Conservation (phyloP, 2,888 invertebrate genomes). For the Tetranychus truncatus region DNA sequence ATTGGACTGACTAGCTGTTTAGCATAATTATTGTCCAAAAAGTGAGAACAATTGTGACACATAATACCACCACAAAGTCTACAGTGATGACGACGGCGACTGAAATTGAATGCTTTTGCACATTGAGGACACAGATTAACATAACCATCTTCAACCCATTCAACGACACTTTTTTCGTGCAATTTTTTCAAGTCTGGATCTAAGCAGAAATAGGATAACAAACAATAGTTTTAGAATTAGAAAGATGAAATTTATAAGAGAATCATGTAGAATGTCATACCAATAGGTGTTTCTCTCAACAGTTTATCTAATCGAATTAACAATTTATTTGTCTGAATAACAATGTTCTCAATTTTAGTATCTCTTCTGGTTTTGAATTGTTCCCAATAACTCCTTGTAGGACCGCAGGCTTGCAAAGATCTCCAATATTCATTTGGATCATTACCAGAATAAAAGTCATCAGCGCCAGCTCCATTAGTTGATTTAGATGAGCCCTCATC, state of each 20-base stretch:
- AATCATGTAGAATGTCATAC: no score
- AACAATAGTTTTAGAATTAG: neutral
- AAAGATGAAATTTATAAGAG: neutral
- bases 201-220: neutral
- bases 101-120: conserved; percentile 61
- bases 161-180: conserved; percentile 51
- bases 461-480: neutral
- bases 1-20: conserved; percentile 30
- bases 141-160: conserved; percentile 79
- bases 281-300: conserved; percentile 51
- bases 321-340: conserved; percentile 84
- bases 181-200: conserved; percentile 33
- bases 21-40: conserved; percentile 57
- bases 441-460: neutral
- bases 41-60: conserved; percentile 75
- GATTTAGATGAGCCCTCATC: neutral
- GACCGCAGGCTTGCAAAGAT: conserved; percentile 35
- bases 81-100: conserved; percentile 85
- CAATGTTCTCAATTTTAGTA: conserved; percentile 60
- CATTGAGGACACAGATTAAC: conserved; percentile 80
- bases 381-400: conserved; percentile 47
- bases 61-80: conserved; percentile 54
- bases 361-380: conserved; percentile 51
- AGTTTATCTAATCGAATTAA: conserved; percentile 81
- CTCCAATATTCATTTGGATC: neutral